These are phyloP conservation scores for Peromyscus eremicus DNA, from an alignment of 2,797 vertebrate genomes.

Conservation along the genomic window DNA sequence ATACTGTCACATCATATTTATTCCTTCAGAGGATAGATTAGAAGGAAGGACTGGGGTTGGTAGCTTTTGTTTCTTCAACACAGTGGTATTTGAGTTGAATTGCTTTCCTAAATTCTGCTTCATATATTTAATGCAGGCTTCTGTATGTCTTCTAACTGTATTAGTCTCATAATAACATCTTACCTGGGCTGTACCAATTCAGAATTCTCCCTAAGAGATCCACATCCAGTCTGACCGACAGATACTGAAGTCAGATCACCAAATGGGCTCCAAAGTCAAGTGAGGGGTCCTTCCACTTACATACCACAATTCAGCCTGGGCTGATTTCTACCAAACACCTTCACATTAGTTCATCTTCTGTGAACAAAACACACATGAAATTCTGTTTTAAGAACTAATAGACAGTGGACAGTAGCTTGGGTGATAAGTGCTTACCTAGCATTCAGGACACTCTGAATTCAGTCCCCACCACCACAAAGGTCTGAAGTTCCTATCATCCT, in stretches of 20 bases:
- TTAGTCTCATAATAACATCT: constrained; percentile 39
- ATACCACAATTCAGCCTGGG: neutral
- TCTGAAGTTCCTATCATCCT: neutral
- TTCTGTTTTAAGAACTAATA: neutral
- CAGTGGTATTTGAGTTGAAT: neutral
- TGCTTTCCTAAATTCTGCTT: neutral
- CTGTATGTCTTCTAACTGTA: neutral
- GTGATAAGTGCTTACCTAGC: neutral
- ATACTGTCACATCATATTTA: neutral
- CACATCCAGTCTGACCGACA: neutral
- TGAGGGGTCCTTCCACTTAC: neutral
- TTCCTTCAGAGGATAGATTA: neutral
- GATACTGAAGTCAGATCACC: neutral
- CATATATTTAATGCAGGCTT: neutral
- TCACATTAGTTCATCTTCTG: neutral
- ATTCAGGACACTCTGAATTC: neutral
- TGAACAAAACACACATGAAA: neutral
- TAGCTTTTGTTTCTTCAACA: neutral
- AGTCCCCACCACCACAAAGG: neutral
- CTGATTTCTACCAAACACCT: neutral
- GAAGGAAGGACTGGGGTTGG: neutral
- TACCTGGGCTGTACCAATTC: neutral
- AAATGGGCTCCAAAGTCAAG: neutral
- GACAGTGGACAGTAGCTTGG: neutral
- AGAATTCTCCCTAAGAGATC: constrained; percentile 9